A percentile compares a stretch with the other conserved stretches of the same genome.
phyloP scores from a whole-genome alignment of 1,140 invertebrate genomes.

The Drosophila orosa region DNA sequence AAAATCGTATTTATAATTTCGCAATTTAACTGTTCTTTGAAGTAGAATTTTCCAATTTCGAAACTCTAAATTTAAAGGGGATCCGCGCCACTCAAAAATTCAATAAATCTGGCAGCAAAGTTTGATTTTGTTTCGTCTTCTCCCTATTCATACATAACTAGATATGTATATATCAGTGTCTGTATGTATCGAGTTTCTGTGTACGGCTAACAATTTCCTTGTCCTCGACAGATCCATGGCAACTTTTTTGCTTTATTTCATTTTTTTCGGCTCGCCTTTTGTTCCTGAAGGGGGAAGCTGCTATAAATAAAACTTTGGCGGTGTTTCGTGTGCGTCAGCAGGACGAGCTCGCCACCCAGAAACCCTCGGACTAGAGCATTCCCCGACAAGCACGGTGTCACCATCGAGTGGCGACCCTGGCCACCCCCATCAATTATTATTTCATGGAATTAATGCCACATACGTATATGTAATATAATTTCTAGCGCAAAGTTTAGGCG shows the following conservation, averaged over 20 bases:
- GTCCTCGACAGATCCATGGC: constrained; percentile 48
- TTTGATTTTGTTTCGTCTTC: constrained; percentile 30
- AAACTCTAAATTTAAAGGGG: not conserved
- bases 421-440: constrained; percentile 52
- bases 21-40: constrained; percentile 1
- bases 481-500: not conserved
- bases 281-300: constrained; percentile 38
- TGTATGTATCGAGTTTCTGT: constrained; percentile 9
- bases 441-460: constrained; percentile 37
- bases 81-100: constrained; percentile 27
- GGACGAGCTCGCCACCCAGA: no score
- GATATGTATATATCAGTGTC: constrained; percentile 29
- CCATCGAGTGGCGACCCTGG: constrained; percentile 6
- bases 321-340: constrained; percentile 45
- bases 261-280: constrained; percentile 17
- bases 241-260: constrained; percentile 32
- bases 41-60: constrained; percentile 6
- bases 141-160: not conserved
- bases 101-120: constrained; percentile 26
- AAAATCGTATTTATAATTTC: not conserved
- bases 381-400: constrained; percentile 21
- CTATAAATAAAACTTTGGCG: constrained; percentile 48
- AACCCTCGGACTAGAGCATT: not conserved
- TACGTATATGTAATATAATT: constrained; percentile 37
- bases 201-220: constrained; percentile 36